Evolutionary conservation across 1,140 invertebrate genomes (phyloP).

Genomic region (Episyrphus balteatus): DNA sequence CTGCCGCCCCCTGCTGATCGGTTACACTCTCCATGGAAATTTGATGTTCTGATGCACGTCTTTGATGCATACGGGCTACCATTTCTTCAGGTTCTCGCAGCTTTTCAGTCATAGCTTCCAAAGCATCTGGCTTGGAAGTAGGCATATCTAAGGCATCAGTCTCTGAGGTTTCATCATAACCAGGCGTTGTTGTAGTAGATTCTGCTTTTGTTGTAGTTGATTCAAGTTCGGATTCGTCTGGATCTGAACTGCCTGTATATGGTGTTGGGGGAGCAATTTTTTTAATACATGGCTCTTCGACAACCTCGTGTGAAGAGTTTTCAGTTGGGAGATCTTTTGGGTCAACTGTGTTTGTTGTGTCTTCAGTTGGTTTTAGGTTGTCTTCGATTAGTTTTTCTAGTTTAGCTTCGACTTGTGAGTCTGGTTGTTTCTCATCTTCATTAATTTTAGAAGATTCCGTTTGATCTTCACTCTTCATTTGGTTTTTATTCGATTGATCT

Average conservation of each 20-base stretch:
- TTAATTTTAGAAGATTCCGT: conserved; percentile 10
- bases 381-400: conserved; percentile 7
- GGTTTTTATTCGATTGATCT: neutral
- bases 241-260: neutral
- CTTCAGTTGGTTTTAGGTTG: neutral
- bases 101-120: conserved; percentile 15
- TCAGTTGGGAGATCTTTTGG: neutral
- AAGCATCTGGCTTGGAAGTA: conserved; percentile 11
- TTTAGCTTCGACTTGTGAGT: conserved; percentile 7
- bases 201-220: conserved; percentile 1
- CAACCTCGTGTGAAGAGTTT: conserved; percentile 3
- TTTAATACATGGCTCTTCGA: conserved; percentile 16
- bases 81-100: conserved; percentile 16
- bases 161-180: conserved; percentile 2
- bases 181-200: neutral
- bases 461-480: conserved; percentile 1
- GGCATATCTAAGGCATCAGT: conserved; percentile 7
- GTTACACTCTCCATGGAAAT: conserved; percentile 3
- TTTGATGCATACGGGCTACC: conserved; percentile 23
- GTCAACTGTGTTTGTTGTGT: neutral
- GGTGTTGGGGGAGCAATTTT: conserved; percentile 9
- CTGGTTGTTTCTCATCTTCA: conserved; percentile 22
- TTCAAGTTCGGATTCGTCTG: neutral
- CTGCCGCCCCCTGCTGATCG: conserved; percentile 1
- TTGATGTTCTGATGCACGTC: conserved; percentile 10